phyloP scores from a whole-genome alignment of 1,140 invertebrate genomes.

The Pseudomyrmex pallidus region DNA sequence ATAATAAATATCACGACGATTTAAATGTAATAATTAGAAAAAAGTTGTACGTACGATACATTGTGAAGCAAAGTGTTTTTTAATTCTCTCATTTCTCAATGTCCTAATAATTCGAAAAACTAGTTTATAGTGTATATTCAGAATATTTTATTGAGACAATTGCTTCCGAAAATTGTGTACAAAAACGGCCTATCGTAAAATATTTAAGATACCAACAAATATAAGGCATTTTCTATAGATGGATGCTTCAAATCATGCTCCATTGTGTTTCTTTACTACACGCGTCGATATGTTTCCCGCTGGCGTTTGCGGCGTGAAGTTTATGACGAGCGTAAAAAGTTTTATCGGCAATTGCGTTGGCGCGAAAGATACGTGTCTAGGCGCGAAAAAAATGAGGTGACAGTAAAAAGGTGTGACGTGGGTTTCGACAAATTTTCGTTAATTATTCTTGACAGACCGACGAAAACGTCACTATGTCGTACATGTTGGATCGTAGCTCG shows the following conservation, averaged over 20 bases:
- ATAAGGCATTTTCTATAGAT: neutral
- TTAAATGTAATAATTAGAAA: neutral
- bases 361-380: neutral
- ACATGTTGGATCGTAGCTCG: neutral
- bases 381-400: neutral
- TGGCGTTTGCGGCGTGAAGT: constrained; percentile 29
- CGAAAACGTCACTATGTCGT: constrained; percentile 7
- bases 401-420: neutral
- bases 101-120: no score
- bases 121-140: no score
- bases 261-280: neutral
- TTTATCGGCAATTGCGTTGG: constrained; percentile 24
- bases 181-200: neutral
- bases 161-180: neutral
- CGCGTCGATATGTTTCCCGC: constrained; percentile 8
- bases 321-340: constrained; percentile 56
- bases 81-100: no score
- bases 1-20: neutral
- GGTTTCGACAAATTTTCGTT: constrained; percentile 33
- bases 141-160: neutral
- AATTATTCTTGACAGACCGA: constrained; percentile 51
- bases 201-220: neutral
- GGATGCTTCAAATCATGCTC: neutral
- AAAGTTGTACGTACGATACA: no score
- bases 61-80: no score